phyloP scores from a whole-genome alignment of 2,113 vertebrate species.

The Heterochromis multidens region DNA sequence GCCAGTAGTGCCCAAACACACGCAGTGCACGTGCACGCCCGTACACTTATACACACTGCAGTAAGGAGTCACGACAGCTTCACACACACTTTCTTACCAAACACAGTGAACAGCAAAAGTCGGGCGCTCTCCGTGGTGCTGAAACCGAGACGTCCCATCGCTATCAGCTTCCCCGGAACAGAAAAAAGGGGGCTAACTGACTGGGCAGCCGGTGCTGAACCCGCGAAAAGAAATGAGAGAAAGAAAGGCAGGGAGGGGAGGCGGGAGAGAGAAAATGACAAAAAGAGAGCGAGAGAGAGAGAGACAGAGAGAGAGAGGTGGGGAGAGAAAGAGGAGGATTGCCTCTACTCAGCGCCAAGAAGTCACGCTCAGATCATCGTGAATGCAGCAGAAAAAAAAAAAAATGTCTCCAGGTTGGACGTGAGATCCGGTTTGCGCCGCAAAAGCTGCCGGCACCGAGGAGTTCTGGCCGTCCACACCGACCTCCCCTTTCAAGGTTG shows the following conservation, averaged over 20 bases:
- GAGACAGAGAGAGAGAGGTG: background rate
- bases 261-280: background rate
- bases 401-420: constrained; percentile 56
- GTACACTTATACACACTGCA: constrained; percentile 33
- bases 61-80: constrained; percentile 45
- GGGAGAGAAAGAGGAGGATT: constrained; percentile 18
- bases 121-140: constrained; percentile 73
- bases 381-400: constrained; percentile 63
- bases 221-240: constrained; percentile 34
- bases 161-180: constrained; percentile 39
- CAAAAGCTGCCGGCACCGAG: constrained; percentile 19
- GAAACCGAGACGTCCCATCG: constrained; percentile 67
- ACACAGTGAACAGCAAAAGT: constrained; percentile 57
- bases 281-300: background rate
- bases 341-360: constrained; percentile 50
- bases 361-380: constrained; percentile 70
- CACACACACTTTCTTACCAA: constrained; percentile 54
- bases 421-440: constrained; percentile 54
- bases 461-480: background rate
- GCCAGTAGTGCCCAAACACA: background rate
- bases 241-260: constrained; percentile 12
- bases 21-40: background rate
- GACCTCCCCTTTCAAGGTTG: constrained; percentile 20
- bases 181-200: constrained; percentile 1
- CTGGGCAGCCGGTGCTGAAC: constrained; percentile 37